A percentile compares a stretch with the other conserved stretches of the same genome.
Conservation (phyloP, 2,888 invertebrate species). For the Heliconius cydno region DNA sequence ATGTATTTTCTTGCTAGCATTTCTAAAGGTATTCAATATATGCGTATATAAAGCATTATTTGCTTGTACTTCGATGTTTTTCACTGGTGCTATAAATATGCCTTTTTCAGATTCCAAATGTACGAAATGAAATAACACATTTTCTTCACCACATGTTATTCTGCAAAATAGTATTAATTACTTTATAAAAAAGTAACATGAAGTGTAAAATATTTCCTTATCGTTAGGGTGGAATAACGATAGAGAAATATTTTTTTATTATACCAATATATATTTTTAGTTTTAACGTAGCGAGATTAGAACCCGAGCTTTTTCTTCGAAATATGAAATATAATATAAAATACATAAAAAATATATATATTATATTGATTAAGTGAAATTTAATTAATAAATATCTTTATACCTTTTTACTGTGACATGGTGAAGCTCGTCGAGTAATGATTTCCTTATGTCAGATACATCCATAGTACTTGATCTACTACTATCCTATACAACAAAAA, state of each 20-base stretch:
- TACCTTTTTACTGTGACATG: constrained; percentile 80
- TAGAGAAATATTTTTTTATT: too few species aligned
- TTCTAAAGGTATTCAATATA: constrained; percentile 88
- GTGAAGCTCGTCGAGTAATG: constrained; percentile 87
- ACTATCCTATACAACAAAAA: constrained; percentile 77
- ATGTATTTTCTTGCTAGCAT: constrained; percentile 88
- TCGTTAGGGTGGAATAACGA: too few species aligned
- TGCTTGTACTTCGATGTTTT: constrained; percentile 66
- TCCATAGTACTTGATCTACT: constrained; percentile 86
- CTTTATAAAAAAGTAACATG: background rate
- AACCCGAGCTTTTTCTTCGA: too few species aligned
- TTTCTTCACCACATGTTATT: constrained; percentile 88
- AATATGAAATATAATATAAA: too few species aligned
- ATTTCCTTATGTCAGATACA: constrained; percentile 88
- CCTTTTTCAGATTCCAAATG: constrained; percentile 89
- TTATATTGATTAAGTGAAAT: too few species aligned
- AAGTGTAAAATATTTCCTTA: too few species aligned
- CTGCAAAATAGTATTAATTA: constrained; percentile 62
- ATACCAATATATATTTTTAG: too few species aligned
- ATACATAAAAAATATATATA: too few species aligned
- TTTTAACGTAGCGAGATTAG: too few species aligned
- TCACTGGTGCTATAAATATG: constrained; percentile 85
- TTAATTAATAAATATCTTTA: background rate
- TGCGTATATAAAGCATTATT: constrained; percentile 77
- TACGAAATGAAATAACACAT: constrained; percentile 89